Base-by-base conservation (phyloP, 37 sponge, comb jelly and placozoan genomes). In the Oopsacas minuta region DNA sequence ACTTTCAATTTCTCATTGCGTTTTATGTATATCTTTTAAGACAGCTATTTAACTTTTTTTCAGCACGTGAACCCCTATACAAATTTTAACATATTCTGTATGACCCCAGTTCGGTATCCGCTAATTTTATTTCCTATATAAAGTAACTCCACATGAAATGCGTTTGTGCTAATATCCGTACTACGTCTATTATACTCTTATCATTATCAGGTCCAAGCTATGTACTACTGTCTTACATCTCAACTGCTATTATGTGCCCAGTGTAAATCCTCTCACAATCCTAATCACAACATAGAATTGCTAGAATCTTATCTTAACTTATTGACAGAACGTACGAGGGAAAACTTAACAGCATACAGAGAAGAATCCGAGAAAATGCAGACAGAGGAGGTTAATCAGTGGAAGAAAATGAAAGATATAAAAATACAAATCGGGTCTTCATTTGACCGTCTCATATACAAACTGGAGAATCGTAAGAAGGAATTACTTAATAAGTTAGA, bases 231-330 rank as follows among this genome's bases (percentile, higher is more conserved):
- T 12, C 75, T 61, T 5, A 61, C 75, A 5, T 61, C 75, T 61
- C 75, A 61, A 34, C 75, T 61, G 75, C 28, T 61, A 61, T 3
- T 61, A 34, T 61, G 75, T 12, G 75, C 7, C 30, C 75, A 61
- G 17, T 61, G 75, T 34, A 61, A 61, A n/a, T 3, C 75, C 30
- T 10, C 75, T 3, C 75, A 61, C 75, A 61, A 61, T 34, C 75
- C 75, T 61, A 61, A 61, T n/a, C 75, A 61, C 75, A 10, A 61
- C 30, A 61, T 61, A n/a, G 75, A 61, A 34, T 5, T 61, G 75
- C 30, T 61, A 34, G 30, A 61, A 34, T 61, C 75, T 34, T 34
- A 61, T 61, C 75, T 61, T 25, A 61, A 12, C 75, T 32, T 5
- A n/a, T 20, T 61, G 75, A 12, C 75, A 61, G 75, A 61, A 3